Evolutionary conservation across 2,797 vertebrate genomes (phyloP).

Genomic region (Semaprochilodus insignis): DNA sequence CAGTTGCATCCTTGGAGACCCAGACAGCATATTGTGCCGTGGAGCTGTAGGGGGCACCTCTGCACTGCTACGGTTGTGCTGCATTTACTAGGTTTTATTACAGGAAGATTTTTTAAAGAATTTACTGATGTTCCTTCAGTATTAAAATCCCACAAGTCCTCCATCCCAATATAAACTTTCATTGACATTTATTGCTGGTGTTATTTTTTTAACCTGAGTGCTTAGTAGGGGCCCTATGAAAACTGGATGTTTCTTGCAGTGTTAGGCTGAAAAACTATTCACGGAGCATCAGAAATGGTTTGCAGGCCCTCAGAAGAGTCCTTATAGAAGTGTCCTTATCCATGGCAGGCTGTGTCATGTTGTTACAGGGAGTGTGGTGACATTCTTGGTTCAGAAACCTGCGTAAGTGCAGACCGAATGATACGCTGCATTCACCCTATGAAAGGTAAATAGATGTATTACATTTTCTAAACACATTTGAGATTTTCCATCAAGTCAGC

Average conservation of each 20-base stretch:
- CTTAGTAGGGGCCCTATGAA: not conserved
- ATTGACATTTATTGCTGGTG: not conserved
- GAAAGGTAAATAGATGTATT: slow-evolving; percentile 52
- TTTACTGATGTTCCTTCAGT: not conserved
- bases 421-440: slow-evolving; percentile 20
- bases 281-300: slow-evolving; percentile 63
- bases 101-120: not conserved
- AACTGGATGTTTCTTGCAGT: slow-evolving; percentile 28
- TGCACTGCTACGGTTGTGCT: not conserved
- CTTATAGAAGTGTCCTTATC: slow-evolving; percentile 32
- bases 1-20: not conserved
- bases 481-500: slow-evolving; percentile 56
- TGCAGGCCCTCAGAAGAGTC: slow-evolving; percentile 48
- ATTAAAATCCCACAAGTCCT: not conserved
- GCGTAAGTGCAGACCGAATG: slow-evolving; percentile 34
- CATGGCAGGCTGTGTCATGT: slow-evolving; percentile 60
- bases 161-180: not conserved
- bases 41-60: slow-evolving; percentile 30
- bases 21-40: not conserved
- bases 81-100: not conserved
- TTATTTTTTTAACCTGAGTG: not conserved
- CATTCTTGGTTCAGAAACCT: not conserved
- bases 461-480: slow-evolving; percentile 40
- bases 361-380: slow-evolving; percentile 34
- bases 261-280: slow-evolving; percentile 59